Evolutionary conservation across 2,888 invertebrate genomes (phyloP), one percentile per base, ranked within the genome.

Genomic region (Apamea sordens): DNA sequence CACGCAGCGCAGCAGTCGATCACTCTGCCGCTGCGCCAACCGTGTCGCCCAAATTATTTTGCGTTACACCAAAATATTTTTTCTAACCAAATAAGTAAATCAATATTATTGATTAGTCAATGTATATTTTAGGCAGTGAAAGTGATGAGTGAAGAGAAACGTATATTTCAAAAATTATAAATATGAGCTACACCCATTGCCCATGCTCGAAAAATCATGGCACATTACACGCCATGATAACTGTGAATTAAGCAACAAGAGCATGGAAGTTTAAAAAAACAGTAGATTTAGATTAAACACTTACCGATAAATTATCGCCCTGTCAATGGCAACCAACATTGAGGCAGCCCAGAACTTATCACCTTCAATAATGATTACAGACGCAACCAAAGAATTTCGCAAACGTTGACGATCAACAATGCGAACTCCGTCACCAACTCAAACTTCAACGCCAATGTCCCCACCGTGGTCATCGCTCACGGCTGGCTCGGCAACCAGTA

Each of bases 401-500:
- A 95, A 77, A 89, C 88, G 0, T 80, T 95, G 53, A 73, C 69
- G 0, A 90, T 92, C 6, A 90, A 92, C 81, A 84, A 94, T 69
- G 92, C 81, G 0, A 74, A 86, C 68, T 94, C 95, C 0, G 82
- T 95, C 69, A 86, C 21, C 0, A 80, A 76, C 69, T 95, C 95
- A 0, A 92, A 94, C 87, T 95, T 95, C 85, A 92, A 93, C 72
- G 77, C 91, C 0, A 80, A 76, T 21, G 73, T 85, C 0, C 92
- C 92, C 0, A 95, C 93, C 0, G 90, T 93, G 0, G 89, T 95
- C 4, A 76, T 95, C 24, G 93, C 80, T 41, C 95, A 95, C 76
- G 95, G 95, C 3, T 95, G 95, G 94, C 91, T 93, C 63, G 90
- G 92, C 80, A 93, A 90, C 84, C 91, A 87, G 63, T 36, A 91